Evolutionary conservation across 2,113 vertebrate species (phyloP).

Genomic region (Mus pahari): DNA sequence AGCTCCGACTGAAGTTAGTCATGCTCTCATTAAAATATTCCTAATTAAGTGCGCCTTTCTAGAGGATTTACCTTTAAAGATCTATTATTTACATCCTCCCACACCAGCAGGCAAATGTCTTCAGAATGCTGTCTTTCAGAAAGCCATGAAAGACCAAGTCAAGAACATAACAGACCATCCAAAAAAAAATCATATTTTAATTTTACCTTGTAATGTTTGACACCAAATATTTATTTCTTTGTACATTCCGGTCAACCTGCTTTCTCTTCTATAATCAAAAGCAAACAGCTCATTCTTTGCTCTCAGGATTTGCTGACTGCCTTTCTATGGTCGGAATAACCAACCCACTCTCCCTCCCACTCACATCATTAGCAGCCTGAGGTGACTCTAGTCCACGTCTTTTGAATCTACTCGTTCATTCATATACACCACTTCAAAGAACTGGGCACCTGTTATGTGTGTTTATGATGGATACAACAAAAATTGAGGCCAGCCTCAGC

Average conservation of each 20-base stretch:
- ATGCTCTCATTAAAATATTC: conserved; percentile 57
- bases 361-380: conserved; percentile 42
- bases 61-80: conserved; percentile 36
- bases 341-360: conserved; percentile 42
- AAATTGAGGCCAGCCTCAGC: not conserved
- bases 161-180: conserved; percentile 27
- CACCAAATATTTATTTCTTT: conserved; percentile 21
- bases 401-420: conserved; percentile 47
- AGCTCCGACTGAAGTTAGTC: conserved; percentile 16
- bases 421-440: not conserved
- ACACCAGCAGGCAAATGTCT: conserved; percentile 34
- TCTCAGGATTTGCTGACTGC: conserved; percentile 57
- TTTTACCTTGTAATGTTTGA: conserved; percentile 42
- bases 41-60: conserved; percentile 27
- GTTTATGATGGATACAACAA: not conserved
- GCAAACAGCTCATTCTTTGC: not conserved
- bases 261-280: conserved; percentile 49
- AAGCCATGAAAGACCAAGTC: conserved; percentile 52
- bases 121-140: conserved; percentile 30
- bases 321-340: conserved; percentile 40
- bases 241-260: conserved; percentile 31
- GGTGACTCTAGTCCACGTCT: not conserved
- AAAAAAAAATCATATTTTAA: conserved; percentile 58
- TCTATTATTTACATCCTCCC: conserved; percentile 53
- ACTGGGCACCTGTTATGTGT: not conserved